Percentiles rank a stretch among this genome's conserved stretches.
These are phyloP conservation scores for Anodontia alba DNA, from an alignment of 2,888 invertebrate species.

Conservation along the genomic window DNA sequence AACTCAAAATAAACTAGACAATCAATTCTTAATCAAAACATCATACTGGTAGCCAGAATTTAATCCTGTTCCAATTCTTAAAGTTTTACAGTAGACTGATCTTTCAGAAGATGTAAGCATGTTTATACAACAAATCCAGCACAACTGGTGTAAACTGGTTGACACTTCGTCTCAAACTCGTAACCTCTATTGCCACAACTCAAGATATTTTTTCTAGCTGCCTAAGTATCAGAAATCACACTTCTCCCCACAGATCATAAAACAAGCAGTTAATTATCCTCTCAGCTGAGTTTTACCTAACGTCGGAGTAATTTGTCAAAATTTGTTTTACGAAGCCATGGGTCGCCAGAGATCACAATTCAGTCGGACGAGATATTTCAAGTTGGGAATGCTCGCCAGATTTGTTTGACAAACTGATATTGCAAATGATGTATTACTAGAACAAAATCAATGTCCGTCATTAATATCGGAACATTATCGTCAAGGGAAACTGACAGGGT, in stretches of 20 bases:
- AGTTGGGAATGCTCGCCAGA: conserved; percentile 53
- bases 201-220: neutral
- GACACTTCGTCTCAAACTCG: too few species aligned
- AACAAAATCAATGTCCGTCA: conserved; percentile 62
- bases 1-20: too few species aligned
- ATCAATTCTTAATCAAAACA: too few species aligned
- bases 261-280: conserved; percentile 55
- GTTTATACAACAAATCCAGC: too few species aligned
- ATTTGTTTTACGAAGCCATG: conserved; percentile 56
- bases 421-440: conserved; percentile 65
- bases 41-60: too few species aligned
- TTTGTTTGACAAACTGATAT: conserved; percentile 65
- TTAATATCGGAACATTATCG: conserved; percentile 64
- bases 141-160: too few species aligned
- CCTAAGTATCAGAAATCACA: conserved; percentile 5
- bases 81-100: too few species aligned
- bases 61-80: too few species aligned
- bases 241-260: conserved; percentile 20
- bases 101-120: too few species aligned
- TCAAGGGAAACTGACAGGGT: conserved; percentile 58
- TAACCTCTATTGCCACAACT: neutral
- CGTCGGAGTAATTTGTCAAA: conserved; percentile 67
- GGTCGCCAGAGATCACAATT: conserved; percentile 47
- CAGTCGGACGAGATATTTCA: conserved; percentile 62
- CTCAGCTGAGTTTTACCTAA: conserved; percentile 52